These are phyloP conservation scores for Podarcis raffonei DNA, from an alignment of 2,113 vertebrate species.

Conservation along the genomic window DNA sequence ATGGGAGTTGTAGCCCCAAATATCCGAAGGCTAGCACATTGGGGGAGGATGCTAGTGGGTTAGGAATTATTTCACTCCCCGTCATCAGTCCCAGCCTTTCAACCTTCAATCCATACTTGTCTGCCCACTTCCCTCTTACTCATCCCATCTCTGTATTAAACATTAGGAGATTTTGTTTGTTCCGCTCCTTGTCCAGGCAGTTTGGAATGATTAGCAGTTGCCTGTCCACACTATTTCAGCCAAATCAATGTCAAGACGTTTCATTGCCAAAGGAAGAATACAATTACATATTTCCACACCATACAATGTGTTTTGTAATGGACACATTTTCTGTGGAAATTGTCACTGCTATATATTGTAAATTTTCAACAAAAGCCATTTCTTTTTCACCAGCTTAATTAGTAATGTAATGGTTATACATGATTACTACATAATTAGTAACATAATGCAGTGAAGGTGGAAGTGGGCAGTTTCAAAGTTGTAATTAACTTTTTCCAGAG, in stretches of 20 bases:
- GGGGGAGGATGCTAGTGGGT: neutral
- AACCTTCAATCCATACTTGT: neutral
- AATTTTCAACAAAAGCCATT: too few species aligned
- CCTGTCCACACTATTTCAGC: neutral
- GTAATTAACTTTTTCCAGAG: neutral
- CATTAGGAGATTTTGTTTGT: neutral
- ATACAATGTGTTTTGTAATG: too few species aligned
- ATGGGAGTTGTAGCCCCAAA: too few species aligned
- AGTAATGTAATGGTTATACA: too few species aligned
- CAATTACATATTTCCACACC: neutral
- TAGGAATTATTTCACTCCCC: neutral
- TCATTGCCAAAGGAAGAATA: neutral
- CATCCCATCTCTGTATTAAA: neutral
- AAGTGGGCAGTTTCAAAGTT: neutral
- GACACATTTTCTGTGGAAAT: too few species aligned
- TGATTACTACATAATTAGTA: too few species aligned
- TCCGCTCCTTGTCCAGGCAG: neutral
- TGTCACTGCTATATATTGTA: too few species aligned
- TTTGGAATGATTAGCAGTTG: neutral
- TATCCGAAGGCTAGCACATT: too few species aligned
- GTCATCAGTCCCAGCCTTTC: neutral
- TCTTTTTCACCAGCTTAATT: too few species aligned
- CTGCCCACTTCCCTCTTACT: neutral
- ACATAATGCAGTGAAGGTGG: too few species aligned
- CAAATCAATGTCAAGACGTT: neutral